Percentiles rank a stretch among this genome's conserved stretches.
Conservation (phyloP, 2,797 vertebrate species). For the Gymnopithys bicolor region DNA sequence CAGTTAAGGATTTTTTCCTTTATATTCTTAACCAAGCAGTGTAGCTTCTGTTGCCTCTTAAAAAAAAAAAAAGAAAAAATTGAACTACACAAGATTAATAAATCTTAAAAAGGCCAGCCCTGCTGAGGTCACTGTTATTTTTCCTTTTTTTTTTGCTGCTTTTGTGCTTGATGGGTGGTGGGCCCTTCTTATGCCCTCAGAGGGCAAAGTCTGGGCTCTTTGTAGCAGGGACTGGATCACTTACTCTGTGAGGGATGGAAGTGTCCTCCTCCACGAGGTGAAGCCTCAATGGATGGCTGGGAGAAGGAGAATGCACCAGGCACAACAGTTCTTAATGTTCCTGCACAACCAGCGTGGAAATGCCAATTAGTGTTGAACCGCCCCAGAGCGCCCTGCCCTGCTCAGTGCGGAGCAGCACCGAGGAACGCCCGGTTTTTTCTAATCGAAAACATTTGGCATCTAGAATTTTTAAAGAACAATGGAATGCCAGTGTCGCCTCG, state of each 20-base stretch:
- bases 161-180: background rate
- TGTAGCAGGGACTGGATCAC: accelerated
- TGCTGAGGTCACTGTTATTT: accelerated
- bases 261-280: accelerated
- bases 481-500: background rate
- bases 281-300: background rate
- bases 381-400: accelerated
- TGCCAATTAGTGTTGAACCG: accelerated
- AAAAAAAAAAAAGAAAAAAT: background rate
- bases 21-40: background rate
- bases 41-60: background rate
- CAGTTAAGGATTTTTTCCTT: background rate
- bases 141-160: background rate
- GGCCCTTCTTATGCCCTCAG: background rate
- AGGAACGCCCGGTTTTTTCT: background rate
- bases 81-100: background rate
- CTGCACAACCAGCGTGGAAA: accelerated
- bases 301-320: accelerated
- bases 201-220: background rate
- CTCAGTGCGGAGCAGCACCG: background rate
- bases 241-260: background rate
- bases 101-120: background rate
- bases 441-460: background rate
- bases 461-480: background rate
- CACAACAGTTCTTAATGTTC: background rate